Percentiles rank a stretch among this genome's conserved stretches.
phyloP scores from a whole-genome alignment of 2,113 vertebrate species.

The Gobio gobio region DNA sequence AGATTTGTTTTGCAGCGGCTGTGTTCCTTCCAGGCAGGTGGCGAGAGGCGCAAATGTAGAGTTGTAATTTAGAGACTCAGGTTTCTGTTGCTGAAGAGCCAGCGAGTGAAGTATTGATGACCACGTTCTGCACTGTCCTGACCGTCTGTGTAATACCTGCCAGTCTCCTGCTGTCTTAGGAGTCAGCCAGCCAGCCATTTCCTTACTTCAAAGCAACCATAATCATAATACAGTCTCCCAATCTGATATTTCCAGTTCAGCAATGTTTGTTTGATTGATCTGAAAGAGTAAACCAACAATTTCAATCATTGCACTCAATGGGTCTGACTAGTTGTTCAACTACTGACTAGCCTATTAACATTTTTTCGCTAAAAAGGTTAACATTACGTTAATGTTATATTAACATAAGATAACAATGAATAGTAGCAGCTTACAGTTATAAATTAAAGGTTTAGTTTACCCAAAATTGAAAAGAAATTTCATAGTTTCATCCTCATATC shows the following conservation, averaged over 20 bases:
- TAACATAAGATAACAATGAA: background rate
- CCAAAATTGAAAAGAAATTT: background rate
- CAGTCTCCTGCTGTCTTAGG: constrained; percentile 62
- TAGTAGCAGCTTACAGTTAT: background rate
- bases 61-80: constrained; percentile 53
- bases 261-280: constrained; percentile 9
- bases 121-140: constrained; percentile 49
- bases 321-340: no score
- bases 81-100: constrained; percentile 57
- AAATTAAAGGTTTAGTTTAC: background rate
- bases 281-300: background rate
- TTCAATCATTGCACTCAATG: background rate
- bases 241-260: constrained; percentile 5
- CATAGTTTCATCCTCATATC: no score
- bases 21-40: constrained; percentile 30
- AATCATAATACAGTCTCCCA: constrained; percentile 34
- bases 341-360: no score
- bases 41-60: constrained; percentile 17
- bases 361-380: background rate
- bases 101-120: constrained; percentile 43
- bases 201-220: constrained; percentile 65
- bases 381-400: background rate
- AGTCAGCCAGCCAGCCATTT: constrained; percentile 58
- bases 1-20: constrained; percentile 18
- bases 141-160: constrained; percentile 47